phyloP scores from a whole-genome alignment of 2,797 vertebrate genomes.

The Ceyx erithaca region DNA sequence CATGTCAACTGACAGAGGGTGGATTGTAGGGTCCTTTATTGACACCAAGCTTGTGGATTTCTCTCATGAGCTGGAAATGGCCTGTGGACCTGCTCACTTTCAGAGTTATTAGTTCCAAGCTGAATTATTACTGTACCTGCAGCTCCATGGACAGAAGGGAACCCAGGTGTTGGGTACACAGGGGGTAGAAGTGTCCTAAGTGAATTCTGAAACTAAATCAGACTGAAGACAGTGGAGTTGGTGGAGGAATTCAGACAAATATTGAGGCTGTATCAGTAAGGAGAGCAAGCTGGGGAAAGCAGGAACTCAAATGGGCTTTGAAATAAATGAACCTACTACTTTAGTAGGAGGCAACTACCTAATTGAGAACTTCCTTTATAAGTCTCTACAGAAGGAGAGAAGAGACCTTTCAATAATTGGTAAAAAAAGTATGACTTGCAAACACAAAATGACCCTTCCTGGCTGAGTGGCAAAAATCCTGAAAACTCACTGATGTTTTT shows the following conservation, averaged over 20 bases:
- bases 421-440: neutral
- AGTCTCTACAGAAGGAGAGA: neutral
- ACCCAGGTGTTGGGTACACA: rapidly evolving
- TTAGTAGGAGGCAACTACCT: neutral
- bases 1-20: rapidly evolving
- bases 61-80: neutral
- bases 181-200: neutral
- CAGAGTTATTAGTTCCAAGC: neutral
- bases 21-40: neutral
- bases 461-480: neutral
- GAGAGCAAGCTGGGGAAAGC: neutral
- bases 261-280: neutral
- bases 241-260: neutral
- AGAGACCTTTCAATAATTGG: neutral
- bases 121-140: neutral
- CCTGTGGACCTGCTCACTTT: neutral
- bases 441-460: neutral
- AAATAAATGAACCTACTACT: neutral
- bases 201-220: neutral
- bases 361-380: neutral
- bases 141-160: neutral
- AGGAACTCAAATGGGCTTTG: neutral
- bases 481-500: neutral
- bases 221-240: neutral
- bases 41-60: rapidly evolving